These are phyloP conservation scores for Sebastes trivittatus DNA, from an alignment of 2,797 vertebrate species.

Conservation along the genomic window DNA sequence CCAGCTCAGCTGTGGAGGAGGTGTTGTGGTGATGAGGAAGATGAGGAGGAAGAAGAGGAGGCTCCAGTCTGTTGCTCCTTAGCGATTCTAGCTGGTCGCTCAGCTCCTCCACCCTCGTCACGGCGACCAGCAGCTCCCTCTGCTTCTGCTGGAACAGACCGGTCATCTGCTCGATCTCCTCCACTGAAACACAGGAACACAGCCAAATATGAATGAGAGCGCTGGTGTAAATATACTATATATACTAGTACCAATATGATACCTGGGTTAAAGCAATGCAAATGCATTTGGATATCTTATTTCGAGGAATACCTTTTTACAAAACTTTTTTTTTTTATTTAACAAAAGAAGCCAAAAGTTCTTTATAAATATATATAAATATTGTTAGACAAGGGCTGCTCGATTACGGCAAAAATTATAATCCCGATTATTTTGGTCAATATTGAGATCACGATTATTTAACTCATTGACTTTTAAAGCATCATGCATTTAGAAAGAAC, in stretches of 20 bases:
- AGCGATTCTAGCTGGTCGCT: conserved; percentile 92
- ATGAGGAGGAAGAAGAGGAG: conserved; percentile 42
- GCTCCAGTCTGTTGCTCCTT: conserved; percentile 86
- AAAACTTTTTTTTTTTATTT: too few species aligned
- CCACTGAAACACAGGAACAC: conserved; percentile 82
- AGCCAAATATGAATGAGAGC: not conserved
- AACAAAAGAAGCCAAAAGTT: not conserved
- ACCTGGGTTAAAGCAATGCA: not conserved
- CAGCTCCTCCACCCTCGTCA: conserved; percentile 91
- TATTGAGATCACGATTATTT: too few species aligned
- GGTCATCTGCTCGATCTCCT: conserved; percentile 96
- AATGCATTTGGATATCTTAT: not conserved
- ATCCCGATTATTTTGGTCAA: too few species aligned
- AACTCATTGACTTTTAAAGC: too few species aligned
- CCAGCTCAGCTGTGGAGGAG: conserved; percentile 82
- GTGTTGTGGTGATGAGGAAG: conserved; percentile 61
- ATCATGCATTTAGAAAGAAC: too few species aligned
- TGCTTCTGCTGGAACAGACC: conserved; percentile 96
- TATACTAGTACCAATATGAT: not conserved
- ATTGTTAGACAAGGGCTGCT: not conserved
- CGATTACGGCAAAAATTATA: too few species aligned
- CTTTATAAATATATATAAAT: not conserved
- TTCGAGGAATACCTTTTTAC: not conserved
- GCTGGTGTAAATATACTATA: not conserved
- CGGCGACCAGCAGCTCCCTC: conserved; percentile 90